Percentiles rank a stretch among this genome's conserved stretches.
phyloP scores from a whole-genome alignment of 30 jellyfish, hydroid and myxozoan species.

The Hydra vulgaris region DNA sequence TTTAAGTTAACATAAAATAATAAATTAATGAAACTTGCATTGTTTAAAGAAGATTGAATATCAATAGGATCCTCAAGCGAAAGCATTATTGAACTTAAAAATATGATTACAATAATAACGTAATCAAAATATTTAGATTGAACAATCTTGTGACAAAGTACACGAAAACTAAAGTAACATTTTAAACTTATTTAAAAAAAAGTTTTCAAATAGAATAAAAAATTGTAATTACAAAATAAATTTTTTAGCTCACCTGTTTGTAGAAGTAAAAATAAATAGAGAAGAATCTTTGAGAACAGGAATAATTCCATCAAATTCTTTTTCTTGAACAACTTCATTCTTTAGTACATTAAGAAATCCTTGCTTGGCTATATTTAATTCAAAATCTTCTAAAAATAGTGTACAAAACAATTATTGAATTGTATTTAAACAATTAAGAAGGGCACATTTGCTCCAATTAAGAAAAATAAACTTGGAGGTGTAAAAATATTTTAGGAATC shows the following conservation, averaged over 20 bases:
- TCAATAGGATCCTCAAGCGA: constrained; percentile 81
- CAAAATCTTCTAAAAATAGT: no score
- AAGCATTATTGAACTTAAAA: constrained; percentile 70
- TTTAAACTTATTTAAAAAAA: no score
- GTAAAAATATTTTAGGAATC: no score
- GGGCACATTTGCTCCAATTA: no score
- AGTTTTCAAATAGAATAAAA: background rate
- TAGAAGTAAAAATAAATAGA: constrained; percentile 48
- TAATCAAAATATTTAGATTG: constrained; percentile 71
- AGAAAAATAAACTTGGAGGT: no score
- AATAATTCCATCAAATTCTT: constrained; percentile 39
- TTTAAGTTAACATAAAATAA: no score
- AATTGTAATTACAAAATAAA: background rate
- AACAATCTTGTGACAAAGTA: constrained; percentile 68
- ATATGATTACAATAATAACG: constrained; percentile 57
- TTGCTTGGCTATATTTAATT: constrained; percentile 41
- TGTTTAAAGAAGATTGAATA: constrained; percentile 42
- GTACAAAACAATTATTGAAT: no score
- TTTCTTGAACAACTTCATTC: constrained; percentile 57
- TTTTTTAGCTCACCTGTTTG: constrained; percentile 38
- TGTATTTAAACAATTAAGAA: no score
- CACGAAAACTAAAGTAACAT: constrained; percentile 53
- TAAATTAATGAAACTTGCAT: no score
- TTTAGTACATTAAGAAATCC: constrained; percentile 70
- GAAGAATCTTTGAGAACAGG: constrained; percentile 70